Percentiles rank a stretch among this genome's conserved stretches.
These are phyloP conservation scores for Gonatopus flavifemur DNA, from an alignment of 1,140 invertebrate species.

Conservation along the genomic window DNA sequence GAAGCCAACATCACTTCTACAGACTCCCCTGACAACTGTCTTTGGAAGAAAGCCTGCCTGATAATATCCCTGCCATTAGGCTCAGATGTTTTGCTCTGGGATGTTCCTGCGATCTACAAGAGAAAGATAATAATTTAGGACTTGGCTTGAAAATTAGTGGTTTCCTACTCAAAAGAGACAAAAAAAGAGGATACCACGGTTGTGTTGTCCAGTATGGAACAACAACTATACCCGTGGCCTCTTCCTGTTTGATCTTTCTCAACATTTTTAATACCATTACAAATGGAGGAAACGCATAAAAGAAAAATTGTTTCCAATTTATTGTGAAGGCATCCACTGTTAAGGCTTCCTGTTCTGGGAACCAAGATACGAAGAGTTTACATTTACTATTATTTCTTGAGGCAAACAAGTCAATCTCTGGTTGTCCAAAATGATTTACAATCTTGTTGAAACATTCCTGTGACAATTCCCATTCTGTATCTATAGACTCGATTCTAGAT, in stretches of 20 bases:
- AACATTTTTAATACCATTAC: background rate
- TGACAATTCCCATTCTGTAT: background rate
- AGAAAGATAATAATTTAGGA: constrained; percentile 4
- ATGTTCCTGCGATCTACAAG: constrained; percentile 2
- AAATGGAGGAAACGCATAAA: background rate
- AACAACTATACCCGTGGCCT: background rate
- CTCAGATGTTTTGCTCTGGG: background rate
- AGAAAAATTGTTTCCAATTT: background rate
- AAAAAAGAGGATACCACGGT: background rate
- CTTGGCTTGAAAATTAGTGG: background rate
- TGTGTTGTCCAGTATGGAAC: background rate
- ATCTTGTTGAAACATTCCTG: background rate
- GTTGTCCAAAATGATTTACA: background rate
- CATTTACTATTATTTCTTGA: background rate
- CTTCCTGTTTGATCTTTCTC: background rate
- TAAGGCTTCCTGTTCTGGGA: too few species aligned
- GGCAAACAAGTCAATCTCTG: background rate
- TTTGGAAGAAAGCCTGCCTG: constrained; percentile 13
- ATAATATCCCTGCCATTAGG: constrained; percentile 11
- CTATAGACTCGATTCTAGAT: too few species aligned
- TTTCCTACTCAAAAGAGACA: background rate
- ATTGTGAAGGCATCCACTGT: too few species aligned
- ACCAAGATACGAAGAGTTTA: background rate
- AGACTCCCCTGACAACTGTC: background rate
- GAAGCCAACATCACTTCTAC: constrained; percentile 11